Evolutionary conservation across 2,113 vertebrate species (phyloP).

Genomic region (Tyrannus savana): DNA sequence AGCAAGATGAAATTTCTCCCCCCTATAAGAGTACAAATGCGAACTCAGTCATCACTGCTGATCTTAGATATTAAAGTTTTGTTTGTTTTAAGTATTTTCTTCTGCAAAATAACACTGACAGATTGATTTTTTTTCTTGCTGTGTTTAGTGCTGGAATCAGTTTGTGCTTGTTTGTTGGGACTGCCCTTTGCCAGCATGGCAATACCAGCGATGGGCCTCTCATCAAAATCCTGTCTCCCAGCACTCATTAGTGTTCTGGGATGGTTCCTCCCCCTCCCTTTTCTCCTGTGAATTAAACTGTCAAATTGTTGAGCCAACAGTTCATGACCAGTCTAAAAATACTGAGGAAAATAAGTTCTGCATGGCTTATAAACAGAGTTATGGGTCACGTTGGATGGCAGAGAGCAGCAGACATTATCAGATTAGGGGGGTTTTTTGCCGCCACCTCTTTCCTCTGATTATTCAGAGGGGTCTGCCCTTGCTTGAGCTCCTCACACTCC

Average conservation of each 20-base stretch:
- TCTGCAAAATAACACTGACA: not conserved
- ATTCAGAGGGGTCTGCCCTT: not conserved
- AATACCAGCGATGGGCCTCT: not conserved
- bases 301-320: not conserved
- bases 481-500: not conserved
- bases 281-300: not conserved
- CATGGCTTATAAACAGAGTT: not conserved
- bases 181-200: not conserved
- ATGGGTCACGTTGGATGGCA: not conserved
- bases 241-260: not conserved
- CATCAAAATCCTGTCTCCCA: not conserved
- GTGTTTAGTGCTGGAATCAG: not conserved
- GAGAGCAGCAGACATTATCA: not conserved
- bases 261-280: not conserved
- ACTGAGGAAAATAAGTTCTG: not conserved
- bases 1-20: not conserved
- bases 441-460: not conserved
- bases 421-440: not conserved
- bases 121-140: not conserved
- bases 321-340: not conserved
- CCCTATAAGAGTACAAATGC: not conserved
- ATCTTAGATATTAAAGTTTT: not conserved
- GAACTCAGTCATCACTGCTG: not conserved
- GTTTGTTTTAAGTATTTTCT: not conserved
- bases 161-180: not conserved